Conservation (phyloP, 2,888 invertebrate species). For the Bombylius discolor region DNA sequence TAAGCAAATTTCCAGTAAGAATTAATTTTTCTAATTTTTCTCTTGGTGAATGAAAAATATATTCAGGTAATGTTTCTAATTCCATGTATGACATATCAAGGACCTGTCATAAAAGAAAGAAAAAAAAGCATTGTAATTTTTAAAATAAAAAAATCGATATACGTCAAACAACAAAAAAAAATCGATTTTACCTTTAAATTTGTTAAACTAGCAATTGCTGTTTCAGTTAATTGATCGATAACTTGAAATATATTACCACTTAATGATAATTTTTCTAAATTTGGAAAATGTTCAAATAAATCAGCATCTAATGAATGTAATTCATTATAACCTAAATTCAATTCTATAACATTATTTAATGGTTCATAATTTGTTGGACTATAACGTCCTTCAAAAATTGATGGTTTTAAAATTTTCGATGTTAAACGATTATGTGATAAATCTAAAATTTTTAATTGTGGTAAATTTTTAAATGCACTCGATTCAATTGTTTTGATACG, state of each 20-base stretch:
- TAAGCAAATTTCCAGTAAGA: conserved; percentile 51
- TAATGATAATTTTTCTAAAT: conserved; percentile 53
- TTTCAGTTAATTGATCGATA: conserved; percentile 48
- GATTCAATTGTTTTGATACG: conserved; percentile 47
- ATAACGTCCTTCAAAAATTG: conserved; percentile 49
- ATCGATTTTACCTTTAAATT: conserved; percentile 45
- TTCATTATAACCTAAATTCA: conserved; percentile 52
- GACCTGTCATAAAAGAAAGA: conserved; percentile 34
- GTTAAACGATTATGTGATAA: conserved; percentile 56
- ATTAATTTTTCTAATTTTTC: conserved; percentile 48
- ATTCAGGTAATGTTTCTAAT: conserved; percentile 46
- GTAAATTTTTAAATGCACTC: conserved; percentile 49
- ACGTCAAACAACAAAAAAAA: background rate
- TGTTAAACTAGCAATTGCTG: conserved; percentile 51
- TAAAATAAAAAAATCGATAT: background rate
- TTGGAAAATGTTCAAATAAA: conserved; percentile 60
- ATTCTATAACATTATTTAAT: conserved; percentile 20
- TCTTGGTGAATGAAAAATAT: conserved; percentile 53
- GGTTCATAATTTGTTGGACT: conserved; percentile 21
- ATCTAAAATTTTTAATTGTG: conserved; percentile 49
- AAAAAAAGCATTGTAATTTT: background rate
- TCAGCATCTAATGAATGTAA: conserved; percentile 57
- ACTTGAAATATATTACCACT: conserved; percentile 60
- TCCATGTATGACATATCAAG: conserved; percentile 57
- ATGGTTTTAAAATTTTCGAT: conserved; percentile 44